phyloP scores from a whole-genome alignment of 1,140 invertebrate genomes.

The Leptopilina clavipes region DNA sequence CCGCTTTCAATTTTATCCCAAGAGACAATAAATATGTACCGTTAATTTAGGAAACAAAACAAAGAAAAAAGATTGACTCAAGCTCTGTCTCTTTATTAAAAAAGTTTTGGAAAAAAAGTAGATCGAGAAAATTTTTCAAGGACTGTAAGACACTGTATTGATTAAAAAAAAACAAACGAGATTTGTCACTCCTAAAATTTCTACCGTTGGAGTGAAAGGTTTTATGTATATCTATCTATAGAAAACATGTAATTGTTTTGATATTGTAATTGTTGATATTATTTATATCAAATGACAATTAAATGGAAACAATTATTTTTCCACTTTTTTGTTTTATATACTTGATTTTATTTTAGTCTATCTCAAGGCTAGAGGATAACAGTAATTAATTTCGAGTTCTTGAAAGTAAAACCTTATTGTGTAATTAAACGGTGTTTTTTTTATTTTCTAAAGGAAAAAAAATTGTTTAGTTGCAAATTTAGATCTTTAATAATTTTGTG shows the following conservation, averaged over 20 bases:
- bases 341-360: neutral
- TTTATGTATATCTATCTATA: no score
- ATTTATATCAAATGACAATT: neutral
- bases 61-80: neutral
- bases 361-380: neutral
- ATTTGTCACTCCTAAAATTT: constrained; percentile 11
- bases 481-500: no score
- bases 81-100: neutral
- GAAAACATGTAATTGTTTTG: neutral
- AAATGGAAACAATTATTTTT: neutral
- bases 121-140: constrained; percentile 11
- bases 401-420: neutral
- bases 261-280: no score
- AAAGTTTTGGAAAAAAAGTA: neutral
- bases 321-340: neutral
- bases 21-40: constrained; percentile 40
- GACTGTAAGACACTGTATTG: neutral
- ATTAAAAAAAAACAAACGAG: neutral
- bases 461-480: no score
- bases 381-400: constrained; percentile 10
- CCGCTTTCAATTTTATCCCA: constrained; percentile 16
- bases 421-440: neutral
- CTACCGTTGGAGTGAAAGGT: neutral
- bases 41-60: constrained; percentile 42
- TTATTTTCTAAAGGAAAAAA: neutral